phyloP scores from a whole-genome alignment of 2,888 invertebrate species.

The Parascotia fuliginaria region DNA sequence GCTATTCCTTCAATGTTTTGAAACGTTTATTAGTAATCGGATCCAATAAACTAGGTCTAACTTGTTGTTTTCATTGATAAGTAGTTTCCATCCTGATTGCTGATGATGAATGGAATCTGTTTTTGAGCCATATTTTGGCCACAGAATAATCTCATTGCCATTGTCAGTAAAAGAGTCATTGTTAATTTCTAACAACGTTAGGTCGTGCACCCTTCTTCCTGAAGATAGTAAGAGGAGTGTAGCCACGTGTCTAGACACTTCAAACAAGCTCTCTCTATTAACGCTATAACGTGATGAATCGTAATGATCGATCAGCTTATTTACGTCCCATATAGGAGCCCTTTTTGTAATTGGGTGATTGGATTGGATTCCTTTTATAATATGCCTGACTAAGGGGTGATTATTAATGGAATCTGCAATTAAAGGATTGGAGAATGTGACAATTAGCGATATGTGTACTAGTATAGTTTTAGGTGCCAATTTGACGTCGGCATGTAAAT shows the following conservation, averaged over 20 bases:
- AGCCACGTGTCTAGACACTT: constrained; percentile 10
- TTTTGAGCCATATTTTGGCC: not conserved
- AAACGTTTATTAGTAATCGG: not conserved
- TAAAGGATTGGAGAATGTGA: constrained; percentile 15
- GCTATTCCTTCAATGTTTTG: not conserved
- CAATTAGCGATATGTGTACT: constrained; percentile 28
- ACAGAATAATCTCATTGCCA: too few relatives aligned
- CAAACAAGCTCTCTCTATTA: constrained; percentile 9
- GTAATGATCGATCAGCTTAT: too few relatives aligned
- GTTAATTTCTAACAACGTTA: constrained; percentile 1
- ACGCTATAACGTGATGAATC: too few relatives aligned
- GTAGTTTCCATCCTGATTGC: not conserved
- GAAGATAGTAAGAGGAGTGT: constrained; percentile 5
- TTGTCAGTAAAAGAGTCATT: too few relatives aligned
- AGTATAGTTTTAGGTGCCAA: constrained; percentile 23
- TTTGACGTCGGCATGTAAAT: constrained; percentile 7
- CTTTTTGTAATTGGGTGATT: not conserved
- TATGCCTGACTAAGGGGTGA: constrained; percentile 1
- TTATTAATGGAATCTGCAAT: constrained; percentile 2
- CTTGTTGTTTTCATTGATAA: too few relatives aligned
- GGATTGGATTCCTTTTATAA: not conserved
- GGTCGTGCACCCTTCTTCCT: constrained; percentile 9
- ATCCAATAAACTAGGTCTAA: too few relatives aligned
- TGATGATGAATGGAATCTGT: not conserved
- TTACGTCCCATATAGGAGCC: too few relatives aligned